phyloP scores from a whole-genome alignment of 2,797 vertebrate species.

The Enteromius treurensis region DNA sequence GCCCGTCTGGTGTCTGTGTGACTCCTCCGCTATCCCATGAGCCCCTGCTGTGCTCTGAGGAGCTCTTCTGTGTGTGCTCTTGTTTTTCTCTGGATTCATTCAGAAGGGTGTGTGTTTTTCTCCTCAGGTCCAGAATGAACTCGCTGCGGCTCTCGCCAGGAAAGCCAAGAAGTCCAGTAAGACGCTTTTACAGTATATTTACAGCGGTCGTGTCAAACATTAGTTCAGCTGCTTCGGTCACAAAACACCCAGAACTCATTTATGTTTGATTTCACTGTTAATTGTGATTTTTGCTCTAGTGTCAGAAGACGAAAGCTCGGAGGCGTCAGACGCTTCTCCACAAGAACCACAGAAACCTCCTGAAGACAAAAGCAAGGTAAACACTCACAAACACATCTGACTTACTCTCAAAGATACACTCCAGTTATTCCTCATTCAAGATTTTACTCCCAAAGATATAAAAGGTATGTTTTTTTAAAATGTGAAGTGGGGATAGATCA shows the following conservation, averaged over 20 bases:
- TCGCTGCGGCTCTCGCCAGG: conserved; percentile 91
- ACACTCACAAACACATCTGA: background rate
- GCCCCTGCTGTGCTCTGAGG: conserved; percentile 4
- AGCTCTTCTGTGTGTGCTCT: background rate
- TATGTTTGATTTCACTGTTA: background rate
- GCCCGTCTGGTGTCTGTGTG: background rate
- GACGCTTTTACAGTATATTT: conserved; percentile 46
- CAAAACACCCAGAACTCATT: background rate
- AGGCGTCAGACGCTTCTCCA: conserved; percentile 69
- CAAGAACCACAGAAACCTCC: conserved; percentile 71
- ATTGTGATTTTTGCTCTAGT: conserved; percentile 64
- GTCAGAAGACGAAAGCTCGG: conserved; percentile 78
- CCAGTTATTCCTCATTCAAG: too few relatives aligned
- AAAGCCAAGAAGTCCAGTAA: conserved; percentile 91
- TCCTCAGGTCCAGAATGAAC: conserved; percentile 89
- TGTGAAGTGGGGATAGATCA: too few relatives aligned
- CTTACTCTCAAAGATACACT: background rate
- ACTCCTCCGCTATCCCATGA: conserved; percentile 21
- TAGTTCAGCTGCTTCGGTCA: too few relatives aligned
- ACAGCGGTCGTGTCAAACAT: background rate
- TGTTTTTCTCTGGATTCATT: conserved; percentile 5
- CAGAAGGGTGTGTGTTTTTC: background rate
- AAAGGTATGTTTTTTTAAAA: too few relatives aligned
- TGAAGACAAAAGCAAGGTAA: conserved; percentile 78
- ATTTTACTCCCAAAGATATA: too few relatives aligned